These are phyloP conservation scores for Cairina moschata DNA, from an alignment of 2,113 vertebrate species.

Conservation along the genomic window DNA sequence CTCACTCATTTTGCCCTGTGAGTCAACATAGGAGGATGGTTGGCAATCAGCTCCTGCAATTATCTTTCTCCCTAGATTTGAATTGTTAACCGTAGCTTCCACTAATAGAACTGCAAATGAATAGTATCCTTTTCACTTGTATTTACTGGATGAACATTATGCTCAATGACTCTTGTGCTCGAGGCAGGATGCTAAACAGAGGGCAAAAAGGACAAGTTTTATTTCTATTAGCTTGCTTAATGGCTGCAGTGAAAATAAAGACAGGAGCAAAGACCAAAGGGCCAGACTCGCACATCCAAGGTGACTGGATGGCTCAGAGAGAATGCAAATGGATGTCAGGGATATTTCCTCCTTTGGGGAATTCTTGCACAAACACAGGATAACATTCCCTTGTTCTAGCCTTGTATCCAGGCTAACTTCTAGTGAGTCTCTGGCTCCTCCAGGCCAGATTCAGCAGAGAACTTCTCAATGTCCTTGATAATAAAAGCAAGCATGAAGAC, in stretches of 20 bases:
- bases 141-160: constrained; percentile 38
- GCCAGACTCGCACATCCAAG: neutral
- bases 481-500: neutral
- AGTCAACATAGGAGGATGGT: constrained; percentile 66
- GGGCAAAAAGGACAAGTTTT: constrained; percentile 59
- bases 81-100: constrained; percentile 66
- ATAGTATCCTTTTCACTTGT: constrained; percentile 49
- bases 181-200: constrained; percentile 26
- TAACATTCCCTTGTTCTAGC: neutral
- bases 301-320: neutral
- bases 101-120: constrained; percentile 73
- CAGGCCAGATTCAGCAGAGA: neutral
- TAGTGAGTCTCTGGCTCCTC: neutral
- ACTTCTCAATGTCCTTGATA: neutral
- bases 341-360: neutral
- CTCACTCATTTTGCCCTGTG: constrained; percentile 62
- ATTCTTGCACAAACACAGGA: neutral
- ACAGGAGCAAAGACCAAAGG: neutral
- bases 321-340: neutral
- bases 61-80: constrained; percentile 65
- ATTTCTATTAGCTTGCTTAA: neutral
- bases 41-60: constrained; percentile 75
- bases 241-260: neutral
- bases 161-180: constrained; percentile 17
- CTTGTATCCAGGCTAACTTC: neutral